Base-by-base conservation (phyloP, 1,140 invertebrate species). In the Paramacrobiotus metropolitanus region DNA sequence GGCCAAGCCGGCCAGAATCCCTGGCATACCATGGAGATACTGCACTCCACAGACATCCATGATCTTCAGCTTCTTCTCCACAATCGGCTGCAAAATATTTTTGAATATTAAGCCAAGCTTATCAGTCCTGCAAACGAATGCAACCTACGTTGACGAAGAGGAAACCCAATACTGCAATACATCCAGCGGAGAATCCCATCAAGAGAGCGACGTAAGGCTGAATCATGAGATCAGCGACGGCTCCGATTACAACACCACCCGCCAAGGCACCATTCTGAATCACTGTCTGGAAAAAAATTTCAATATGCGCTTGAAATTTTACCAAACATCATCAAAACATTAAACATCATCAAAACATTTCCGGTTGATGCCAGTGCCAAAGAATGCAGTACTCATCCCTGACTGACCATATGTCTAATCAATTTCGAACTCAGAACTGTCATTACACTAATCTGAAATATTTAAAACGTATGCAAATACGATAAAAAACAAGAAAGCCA, bases 191-290 rank as follows among this genome's bases (percentile, higher is more conserved):
- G 34, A 64, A 64, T 15, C 75, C 75, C 44, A 76, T 67, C 15
- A 76, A 59, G 28, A 76, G 62, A 21, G 75, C 75, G 44, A 68
- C 71, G 63, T 67, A 74, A 0, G 74, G 73, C 21, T 69, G 63
- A 20, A 77, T 67, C 55, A 74, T 69, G 67, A 77, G 68, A 63
- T 75, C 68, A 3, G 74, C 75, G 30, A 65, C 67, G 9, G 75
- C 71, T 40, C 75, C 75, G 1, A 75, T 67, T 20, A 75, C 75
- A 21, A 77, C 75, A 29, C 74, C 75, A 31, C 76, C 76, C 18
- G 77, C 74, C 24, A 77, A 65, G 18, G 75, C 75, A 2, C 75
- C 74, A 63, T 76, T 78, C 65, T 75, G 74, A 31, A 77, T 69
- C 63, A 78, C 75, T 1, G 75, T 73, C 71, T 76, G 64, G 29